Evolutionary conservation across 2,113 vertebrate species (phyloP), one percentile per base, ranked within the genome.

Genomic region (Xyliphius kryptos): DNA sequence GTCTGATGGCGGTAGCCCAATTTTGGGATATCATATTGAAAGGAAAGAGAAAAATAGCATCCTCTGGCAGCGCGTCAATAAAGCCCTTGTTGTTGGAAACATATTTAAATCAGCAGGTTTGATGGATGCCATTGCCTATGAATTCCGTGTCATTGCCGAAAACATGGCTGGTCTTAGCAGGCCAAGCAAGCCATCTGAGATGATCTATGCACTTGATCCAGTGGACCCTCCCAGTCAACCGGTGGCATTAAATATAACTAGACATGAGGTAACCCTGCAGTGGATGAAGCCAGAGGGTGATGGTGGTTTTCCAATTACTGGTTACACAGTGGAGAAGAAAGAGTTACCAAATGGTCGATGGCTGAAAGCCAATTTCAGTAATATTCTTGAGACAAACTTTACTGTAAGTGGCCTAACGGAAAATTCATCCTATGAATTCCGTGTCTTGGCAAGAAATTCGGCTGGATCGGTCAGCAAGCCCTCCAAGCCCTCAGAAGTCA

Each of bases 311-410:
- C 94, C 94, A 76, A 95, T 99, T 70, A 97, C 92, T 75, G 94
- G 95, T 61, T 99, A 98, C 53, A 90, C 85, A 2, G 88, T 99
- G 60, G 96, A 99, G 78, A 97, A 92, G 78, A 92, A 88, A 82
- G 92, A 99, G 61, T 82, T 96, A 75, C 95, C 96, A 56, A 92
- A 85, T 73, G 96, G 95, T 54, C 91, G 95, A 44, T 99, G 96
- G 96, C 89, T 98, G 19, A 99, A 97, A 77, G 93, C 94, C 76
- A 99, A 97, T 78, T 99, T 98, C 67, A 91, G 93, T 79, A 99
- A 98, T 79, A 95, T 99, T 70, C 76, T 89, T 16, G 94, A 97
- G 75, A 99, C 93, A 58, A 87, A 87, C 63, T 99, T 95, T 76
- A 97, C 94, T 71, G 91, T 99, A 63, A 99, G 93, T 68, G 96